phyloP scores from a whole-genome alignment of 2,888 invertebrate genomes.

The Lucinisca nassula region DNA sequence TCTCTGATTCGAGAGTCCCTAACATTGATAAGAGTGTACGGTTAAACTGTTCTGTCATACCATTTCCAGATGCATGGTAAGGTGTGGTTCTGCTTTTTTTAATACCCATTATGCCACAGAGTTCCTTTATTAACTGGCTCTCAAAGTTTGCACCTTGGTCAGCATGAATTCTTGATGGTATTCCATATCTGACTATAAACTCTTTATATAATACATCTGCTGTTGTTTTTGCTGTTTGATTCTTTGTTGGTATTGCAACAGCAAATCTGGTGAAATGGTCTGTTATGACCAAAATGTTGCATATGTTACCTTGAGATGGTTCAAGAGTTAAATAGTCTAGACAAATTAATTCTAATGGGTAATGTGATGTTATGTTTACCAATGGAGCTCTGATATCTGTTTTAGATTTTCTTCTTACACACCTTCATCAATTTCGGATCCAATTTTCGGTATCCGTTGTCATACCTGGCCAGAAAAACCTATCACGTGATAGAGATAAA shows the following conservation, averaged over 20 bases:
- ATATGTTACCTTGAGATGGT: too few relatives aligned
- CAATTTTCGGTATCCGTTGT: not conserved
- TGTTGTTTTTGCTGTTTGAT: too few relatives aligned
- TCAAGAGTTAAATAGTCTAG: too few relatives aligned
- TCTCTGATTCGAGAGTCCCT: not conserved
- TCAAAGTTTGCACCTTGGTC: conserved; percentile 3
- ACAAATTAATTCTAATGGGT: too few relatives aligned
- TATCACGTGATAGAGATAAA: not conserved
- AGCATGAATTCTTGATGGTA: not conserved
- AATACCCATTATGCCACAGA: not conserved
- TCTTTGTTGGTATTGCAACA: too few relatives aligned
- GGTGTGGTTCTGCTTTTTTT: not conserved
- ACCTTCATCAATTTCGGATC: not conserved
- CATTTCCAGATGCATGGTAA: not conserved
- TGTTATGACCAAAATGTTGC: too few relatives aligned
- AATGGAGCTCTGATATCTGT: not conserved
- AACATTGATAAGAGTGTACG: conserved; percentile 4
- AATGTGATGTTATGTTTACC: not conserved
- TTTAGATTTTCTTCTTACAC: too few relatives aligned
- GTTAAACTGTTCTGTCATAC: not conserved
- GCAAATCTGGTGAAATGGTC: too few relatives aligned
- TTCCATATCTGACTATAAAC: not conserved
- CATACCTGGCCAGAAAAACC: conserved; percentile 33
- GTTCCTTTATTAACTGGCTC: not conserved
- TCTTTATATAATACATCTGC: not conserved